Conservation (phyloP, 1,140 invertebrate genomes). For the Calliphora vicina region DNA sequence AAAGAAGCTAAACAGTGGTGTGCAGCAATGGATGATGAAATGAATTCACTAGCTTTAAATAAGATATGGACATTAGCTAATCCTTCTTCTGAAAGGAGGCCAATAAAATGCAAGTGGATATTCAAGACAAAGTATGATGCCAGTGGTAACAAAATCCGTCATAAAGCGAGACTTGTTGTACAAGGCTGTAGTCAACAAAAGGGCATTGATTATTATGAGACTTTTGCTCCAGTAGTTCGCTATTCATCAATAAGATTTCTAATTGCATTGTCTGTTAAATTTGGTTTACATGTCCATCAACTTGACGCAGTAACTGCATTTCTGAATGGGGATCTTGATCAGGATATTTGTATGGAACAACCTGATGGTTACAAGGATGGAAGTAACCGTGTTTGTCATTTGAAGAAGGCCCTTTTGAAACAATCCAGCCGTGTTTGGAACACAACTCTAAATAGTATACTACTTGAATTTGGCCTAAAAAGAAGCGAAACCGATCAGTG, state of each 20-base stretch:
- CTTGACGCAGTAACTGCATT: slow-evolving; percentile 46
- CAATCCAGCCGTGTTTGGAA: slow-evolving; percentile 42
- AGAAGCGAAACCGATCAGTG: no score
- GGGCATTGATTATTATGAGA: slow-evolving; percentile 37
- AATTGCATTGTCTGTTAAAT: slow-evolving; percentile 42
- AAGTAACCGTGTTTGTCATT: slow-evolving; percentile 36
- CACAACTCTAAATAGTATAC: no score
- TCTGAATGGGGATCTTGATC: not conserved
- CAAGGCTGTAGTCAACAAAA: slow-evolving; percentile 28
- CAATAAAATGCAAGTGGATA: slow-evolving; percentile 45
- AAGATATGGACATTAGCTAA: slow-evolving; percentile 42
- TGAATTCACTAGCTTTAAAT: slow-evolving; percentile 39
- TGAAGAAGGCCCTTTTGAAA: slow-evolving; percentile 49
- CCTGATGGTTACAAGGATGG: slow-evolving; percentile 46
- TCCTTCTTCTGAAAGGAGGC: slow-evolving; percentile 36
- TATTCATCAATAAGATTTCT: slow-evolving; percentile 42
- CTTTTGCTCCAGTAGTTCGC: slow-evolving; percentile 21
- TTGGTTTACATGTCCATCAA: slow-evolving; percentile 39
- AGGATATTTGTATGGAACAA: slow-evolving; percentile 49
- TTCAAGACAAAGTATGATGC: slow-evolving; percentile 46
- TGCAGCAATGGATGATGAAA: slow-evolving; percentile 41
- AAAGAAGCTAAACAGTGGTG: slow-evolving; percentile 37
- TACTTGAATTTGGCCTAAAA: no score
- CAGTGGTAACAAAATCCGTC: not conserved
- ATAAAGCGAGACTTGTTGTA: slow-evolving; percentile 33